These are phyloP conservation scores for Sipha flava DNA, from an alignment of 1,140 invertebrate genomes.

Conservation along the genomic window DNA sequence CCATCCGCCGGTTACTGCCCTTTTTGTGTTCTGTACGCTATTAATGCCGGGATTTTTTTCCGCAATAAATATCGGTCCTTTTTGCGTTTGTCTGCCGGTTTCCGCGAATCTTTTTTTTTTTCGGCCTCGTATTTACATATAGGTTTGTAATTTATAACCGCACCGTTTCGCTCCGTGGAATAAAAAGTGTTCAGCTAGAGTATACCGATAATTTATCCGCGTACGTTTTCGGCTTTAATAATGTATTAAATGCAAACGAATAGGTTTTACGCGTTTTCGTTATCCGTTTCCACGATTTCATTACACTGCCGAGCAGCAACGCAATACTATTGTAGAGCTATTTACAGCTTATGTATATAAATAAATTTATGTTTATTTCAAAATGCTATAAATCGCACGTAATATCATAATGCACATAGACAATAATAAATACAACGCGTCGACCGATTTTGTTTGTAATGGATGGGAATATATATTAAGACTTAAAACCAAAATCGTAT, in stretches of 20 bases:
- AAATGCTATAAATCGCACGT: no score
- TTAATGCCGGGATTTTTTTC: slow-evolving; percentile 13
- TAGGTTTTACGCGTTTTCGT: background rate
- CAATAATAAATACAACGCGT: no score
- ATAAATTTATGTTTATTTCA: no score
- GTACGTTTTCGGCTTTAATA: background rate
- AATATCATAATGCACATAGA: no score
- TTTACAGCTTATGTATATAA: no score
- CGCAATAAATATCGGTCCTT: slow-evolving; percentile 6
- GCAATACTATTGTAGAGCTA: no score
- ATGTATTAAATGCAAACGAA: no score
- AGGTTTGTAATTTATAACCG: background rate
- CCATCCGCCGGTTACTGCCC: background rate
- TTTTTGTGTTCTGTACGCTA: background rate
- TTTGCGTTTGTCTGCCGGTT: background rate
- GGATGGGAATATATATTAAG: no score
- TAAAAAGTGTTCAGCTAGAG: background rate
- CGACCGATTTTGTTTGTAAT: no score
- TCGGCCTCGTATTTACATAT: background rate
- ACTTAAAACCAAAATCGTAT: no score
- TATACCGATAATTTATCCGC: background rate
- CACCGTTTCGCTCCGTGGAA: background rate
- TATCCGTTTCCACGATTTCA: background rate
- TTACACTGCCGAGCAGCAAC: background rate
- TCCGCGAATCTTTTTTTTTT: background rate